Conservation (phyloP, 2,797 vertebrate species). For the Anguilla pacifica region DNA sequence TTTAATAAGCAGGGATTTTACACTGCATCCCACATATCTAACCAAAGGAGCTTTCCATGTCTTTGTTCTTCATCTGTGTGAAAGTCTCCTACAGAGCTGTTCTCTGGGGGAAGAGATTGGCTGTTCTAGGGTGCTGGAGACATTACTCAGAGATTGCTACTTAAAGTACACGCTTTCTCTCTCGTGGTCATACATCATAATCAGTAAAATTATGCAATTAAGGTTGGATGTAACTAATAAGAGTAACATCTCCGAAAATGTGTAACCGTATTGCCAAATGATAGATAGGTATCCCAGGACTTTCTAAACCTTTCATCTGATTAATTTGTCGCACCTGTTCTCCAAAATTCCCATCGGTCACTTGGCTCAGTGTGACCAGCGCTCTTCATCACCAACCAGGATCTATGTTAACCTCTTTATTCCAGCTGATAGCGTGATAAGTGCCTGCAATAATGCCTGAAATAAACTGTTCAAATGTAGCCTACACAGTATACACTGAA, state of each 20-base stretch:
- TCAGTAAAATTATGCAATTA: neutral
- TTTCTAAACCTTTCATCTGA: neutral
- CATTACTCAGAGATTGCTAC: neutral
- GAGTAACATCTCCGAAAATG: neutral
- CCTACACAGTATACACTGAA: neutral
- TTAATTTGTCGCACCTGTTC: neutral
- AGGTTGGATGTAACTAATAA: neutral
- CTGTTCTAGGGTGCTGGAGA: neutral
- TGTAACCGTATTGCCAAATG: neutral
- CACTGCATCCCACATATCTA: neutral
- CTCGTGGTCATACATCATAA: neutral
- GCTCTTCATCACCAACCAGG: neutral
- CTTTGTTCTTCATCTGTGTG: neutral
- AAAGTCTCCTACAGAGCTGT: neutral
- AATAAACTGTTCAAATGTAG: neutral
- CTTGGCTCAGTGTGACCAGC: neutral
- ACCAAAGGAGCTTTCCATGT: neutral
- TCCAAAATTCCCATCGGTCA: neutral
- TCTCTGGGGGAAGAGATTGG: neutral
- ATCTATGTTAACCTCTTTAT: neutral
- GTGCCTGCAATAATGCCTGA: neutral
- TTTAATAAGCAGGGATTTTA: constrained; percentile 2
- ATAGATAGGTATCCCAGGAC: neutral
- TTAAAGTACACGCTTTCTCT: neutral
- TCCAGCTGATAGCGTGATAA: neutral